Evolutionary conservation across 2,113 vertebrate species (phyloP), one percentile per base, ranked within the genome.

Genomic region (Peromyscus leucopus): DNA sequence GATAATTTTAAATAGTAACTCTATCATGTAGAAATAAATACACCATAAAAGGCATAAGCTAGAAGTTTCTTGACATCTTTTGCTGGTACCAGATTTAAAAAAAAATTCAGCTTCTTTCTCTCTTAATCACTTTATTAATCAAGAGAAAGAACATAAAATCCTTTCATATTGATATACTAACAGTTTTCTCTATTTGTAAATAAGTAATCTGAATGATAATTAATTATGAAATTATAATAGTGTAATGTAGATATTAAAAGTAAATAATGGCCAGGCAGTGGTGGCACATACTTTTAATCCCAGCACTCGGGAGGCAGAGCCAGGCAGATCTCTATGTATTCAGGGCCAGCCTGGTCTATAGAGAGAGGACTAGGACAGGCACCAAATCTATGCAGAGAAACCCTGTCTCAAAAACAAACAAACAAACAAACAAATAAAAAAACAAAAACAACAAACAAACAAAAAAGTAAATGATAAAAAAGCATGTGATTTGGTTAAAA

Each of bases 1-100:
- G 67, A 82, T 19, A 89, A 71, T 71, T n/a, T 89, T 93, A 93
- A 91, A 93, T 93, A 95, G 15, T 33, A 95, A 39, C 3, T 83
- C 9, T 96, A 24, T 63, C 87, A 63, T 93, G 39, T 42, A 93
- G 16, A 79, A n/a, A 85, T 83, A 74, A 63, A 10, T 22, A 91
- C 39, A 71, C 2, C 4, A 75, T 36, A 79, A 11, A 75, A 80
- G 31, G 78, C 42, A 83, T 83, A 74, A 79, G 2, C 12, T 82
- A 76, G 65, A 91, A 26, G 2, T 59, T 91, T 1, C 39, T 90
- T 75, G 19, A 89, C 33, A 85, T 75, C 59, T 15, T 96, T 0
- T 86, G 89, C 42, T 74, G 79, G 51, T 0, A 61, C 3, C 5
- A 28, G 0, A 86, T 87, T 33, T 31, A 1, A 33, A 71, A 79